Evolutionary conservation across 2,888 invertebrate genomes (phyloP), one percentile per base, ranked within the genome.

Genomic region (Diabrotica balteata): DNA sequence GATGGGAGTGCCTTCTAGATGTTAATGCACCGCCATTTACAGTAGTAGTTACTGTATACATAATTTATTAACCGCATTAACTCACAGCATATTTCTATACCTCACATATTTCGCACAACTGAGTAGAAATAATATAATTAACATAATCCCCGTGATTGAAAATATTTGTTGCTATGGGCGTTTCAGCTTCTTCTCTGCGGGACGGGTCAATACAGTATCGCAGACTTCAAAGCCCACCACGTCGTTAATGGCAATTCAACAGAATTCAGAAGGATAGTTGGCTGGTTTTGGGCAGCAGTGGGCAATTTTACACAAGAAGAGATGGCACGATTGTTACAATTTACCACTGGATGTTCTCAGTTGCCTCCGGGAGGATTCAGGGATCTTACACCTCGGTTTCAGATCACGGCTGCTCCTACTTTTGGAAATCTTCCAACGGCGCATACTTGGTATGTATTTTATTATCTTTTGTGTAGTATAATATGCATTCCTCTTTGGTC

Each of bases 341-440:
- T 97, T 84, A 94, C 95, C 50, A 96, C 96, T 0, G 96, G 97
- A 67, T 95, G 95, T 84, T 93, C 95, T 50, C 95, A 96, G 85
- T 87, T 97, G 80, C 97, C 94, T 42, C 92, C 94, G 0, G 95
- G 95, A 46, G 97, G 96, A 10, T 97, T 97, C 67, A 86, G 89
- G 83, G 96, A 97, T 81, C 87, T 97, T 45, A 93, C 91, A 84
- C 97, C 97, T 3, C 90, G 94, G 67, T 96, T 97, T 86, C 96
- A 96, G 85, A 93, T 97, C 72, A 94, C 95, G 2, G 93, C 95
- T 8, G 93, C 95, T 60, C 94, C 95, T 0, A 93, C 94, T 42
- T 94, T 93, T 85, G 96, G 95, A 68, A 95, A 93, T 80, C 86
- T 97, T 77, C 97, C 97, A 54, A 95, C 96, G 3, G 96, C 97